These are phyloP conservation scores for Alces alces DNA, from an alignment of 2,113 vertebrate genomes.

Conservation along the genomic window DNA sequence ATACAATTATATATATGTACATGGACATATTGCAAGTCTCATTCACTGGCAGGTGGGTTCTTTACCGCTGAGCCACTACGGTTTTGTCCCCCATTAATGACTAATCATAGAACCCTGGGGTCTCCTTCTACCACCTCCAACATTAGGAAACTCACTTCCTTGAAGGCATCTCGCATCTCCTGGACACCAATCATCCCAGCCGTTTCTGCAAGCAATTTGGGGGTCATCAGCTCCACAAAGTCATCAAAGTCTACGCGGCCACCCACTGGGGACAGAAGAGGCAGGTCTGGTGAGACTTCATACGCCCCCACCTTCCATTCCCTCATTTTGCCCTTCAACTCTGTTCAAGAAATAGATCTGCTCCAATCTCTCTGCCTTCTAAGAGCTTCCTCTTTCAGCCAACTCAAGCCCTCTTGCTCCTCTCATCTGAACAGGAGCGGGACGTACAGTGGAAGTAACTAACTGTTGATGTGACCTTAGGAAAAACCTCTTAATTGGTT, in stretches of 20 bases:
- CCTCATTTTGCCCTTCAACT: background rate
- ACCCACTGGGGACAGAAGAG: slow-evolving; percentile 78
- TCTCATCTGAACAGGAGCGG: background rate
- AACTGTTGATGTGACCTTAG: background rate
- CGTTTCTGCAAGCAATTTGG: slow-evolving; percentile 89
- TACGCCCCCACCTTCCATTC: rapidly evolving
- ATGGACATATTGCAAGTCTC: background rate
- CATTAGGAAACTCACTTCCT: slow-evolving; percentile 81
- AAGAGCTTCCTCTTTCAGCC: background rate
- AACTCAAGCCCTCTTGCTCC: background rate
- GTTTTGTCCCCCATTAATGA: background rate
- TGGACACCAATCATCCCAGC: slow-evolving; percentile 91
- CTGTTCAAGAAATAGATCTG: background rate
- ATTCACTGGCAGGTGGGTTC: background rate
- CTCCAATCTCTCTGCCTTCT: background rate
- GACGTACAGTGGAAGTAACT: rapidly evolving
- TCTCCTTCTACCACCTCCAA: background rate
- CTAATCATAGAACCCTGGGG: background rate
- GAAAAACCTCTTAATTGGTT: background rate
- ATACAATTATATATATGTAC: background rate
- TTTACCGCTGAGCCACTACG: background rate
- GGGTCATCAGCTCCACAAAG: slow-evolving; percentile 90
- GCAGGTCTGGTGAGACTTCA: background rate
- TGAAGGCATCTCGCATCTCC: slow-evolving; percentile 89
- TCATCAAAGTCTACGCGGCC: slow-evolving; percentile 90